Conservation (phyloP, 2,888 invertebrate genomes). For the Nomada fabriciana region DNA sequence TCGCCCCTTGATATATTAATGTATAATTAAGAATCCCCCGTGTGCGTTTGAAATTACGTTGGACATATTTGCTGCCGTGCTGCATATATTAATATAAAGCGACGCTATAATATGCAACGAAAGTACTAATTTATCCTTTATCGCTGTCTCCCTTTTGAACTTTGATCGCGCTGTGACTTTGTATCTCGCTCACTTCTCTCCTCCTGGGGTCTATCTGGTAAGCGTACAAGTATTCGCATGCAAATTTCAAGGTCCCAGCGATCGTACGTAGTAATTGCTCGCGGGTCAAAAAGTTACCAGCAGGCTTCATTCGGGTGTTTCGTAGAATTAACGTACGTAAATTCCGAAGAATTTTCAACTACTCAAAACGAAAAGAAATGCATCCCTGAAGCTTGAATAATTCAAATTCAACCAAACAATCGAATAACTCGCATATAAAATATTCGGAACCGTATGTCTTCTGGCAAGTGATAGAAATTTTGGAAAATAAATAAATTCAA, state of each 20-base stretch:
- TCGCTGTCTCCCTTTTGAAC: conserved; percentile 3
- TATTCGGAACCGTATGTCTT: no score
- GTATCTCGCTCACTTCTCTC: not conserved
- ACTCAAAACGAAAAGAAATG: not conserved
- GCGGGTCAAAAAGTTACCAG: not conserved
- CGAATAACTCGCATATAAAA: no score
- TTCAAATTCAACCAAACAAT: not conserved
- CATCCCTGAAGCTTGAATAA: not conserved
- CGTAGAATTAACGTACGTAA: not conserved
- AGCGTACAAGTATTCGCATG: not conserved
- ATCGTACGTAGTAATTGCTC: not conserved
- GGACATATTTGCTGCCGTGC: not conserved
- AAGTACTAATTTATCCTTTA: conserved; percentile 20
- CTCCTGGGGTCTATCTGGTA: conserved; percentile 4
- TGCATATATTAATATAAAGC: conserved; percentile 9
- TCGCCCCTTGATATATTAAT: not conserved
- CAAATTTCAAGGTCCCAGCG: not conserved
- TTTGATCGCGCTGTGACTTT: conserved; percentile 6
- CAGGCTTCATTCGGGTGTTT: not conserved
- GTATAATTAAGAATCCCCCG: conserved; percentile 2
- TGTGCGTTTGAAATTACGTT: conserved; percentile 11
- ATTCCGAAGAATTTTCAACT: no score
- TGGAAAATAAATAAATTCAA: no score
- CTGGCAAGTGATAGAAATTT: no score
- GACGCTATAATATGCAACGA: not conserved